Evolutionary conservation across 2,888 invertebrate species (phyloP), one percentile per base, ranked within the genome.

Genomic region (Chalcis sispes): DNA sequence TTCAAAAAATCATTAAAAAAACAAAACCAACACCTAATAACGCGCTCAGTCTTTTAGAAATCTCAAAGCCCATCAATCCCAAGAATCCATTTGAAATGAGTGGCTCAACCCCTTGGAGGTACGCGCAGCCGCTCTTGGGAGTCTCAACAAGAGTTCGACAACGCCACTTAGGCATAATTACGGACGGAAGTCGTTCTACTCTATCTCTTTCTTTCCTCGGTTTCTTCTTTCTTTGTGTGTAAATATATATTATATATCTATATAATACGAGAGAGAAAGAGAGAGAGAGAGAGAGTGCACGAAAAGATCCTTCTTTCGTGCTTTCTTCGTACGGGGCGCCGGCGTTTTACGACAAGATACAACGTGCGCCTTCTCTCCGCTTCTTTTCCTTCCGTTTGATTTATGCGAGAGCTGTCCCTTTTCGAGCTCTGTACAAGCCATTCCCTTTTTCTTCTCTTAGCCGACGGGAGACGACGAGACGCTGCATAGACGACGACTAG

Each of bases 91-190:
- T 36, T 7, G 5, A 36, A 36, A 36, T 7, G 36, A 36, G 10
- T 36, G 4, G 4, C 36, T 36, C 10, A 7, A 36, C 36, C 36
- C 36, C 36, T 36, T 10, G 36, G 36, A 4, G 36, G 4, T 36
- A 7, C 10, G 10, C 36, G 36, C 10, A 36, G 4, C 4, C 10
- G n/a, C n/a, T n/a, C n/a, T n/a, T n/a, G n/a, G n/a, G n/a, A n/a
- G 10, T 36, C 13, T 46, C 46, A 15, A 46, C 3, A 46, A 46
- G 46, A 3, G 5, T 36, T 10, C 36, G 2, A 46, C 46, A 18
- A 15, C 46, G n/a, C 74, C 75, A 75, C 70, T 52, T 42, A 32
- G 75, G n/a, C 27, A 27, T 50, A 75, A 75, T 75, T 64, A 75
- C 56, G 58, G 64, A 32, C 70, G 75, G 75, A 75, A 75, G 75